Conservation (phyloP, 2,888 invertebrate genomes). For the Agrochola lychnidis region DNA sequence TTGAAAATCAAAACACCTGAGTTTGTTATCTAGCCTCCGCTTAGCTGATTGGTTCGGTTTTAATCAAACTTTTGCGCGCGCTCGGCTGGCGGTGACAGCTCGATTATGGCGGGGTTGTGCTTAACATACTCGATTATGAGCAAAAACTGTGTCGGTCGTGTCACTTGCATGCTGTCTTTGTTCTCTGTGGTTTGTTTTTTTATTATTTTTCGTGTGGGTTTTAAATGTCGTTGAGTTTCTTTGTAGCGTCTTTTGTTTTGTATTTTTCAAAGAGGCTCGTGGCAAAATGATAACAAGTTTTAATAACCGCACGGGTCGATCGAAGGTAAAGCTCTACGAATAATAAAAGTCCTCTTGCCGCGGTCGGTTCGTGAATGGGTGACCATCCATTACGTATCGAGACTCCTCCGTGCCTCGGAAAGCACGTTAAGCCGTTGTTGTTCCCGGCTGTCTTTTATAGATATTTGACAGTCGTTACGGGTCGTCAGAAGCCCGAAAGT, state of each 20-base stretch:
- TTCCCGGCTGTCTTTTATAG: neutral
- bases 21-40: constrained; percentile 59
- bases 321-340: neutral
- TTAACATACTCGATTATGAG: constrained; percentile 75
- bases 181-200: constrained; percentile 46
- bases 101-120: constrained; percentile 74
- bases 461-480: neutral
- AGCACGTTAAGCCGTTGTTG: neutral
- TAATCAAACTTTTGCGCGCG: constrained; percentile 75
- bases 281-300: neutral
- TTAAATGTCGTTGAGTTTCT: constrained; percentile 16
- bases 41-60: constrained; percentile 73
- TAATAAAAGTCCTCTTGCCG: neutral
- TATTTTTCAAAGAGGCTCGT: neutral
- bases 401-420: neutral
- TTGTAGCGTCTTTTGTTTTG: constrained; percentile 15
- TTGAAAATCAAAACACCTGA: constrained; percentile 64
- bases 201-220: constrained; percentile 13
- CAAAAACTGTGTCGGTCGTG: constrained; percentile 72
- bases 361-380: neutral
- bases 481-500: neutral
- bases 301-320: neutral
- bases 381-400: neutral
- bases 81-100: constrained; percentile 73
- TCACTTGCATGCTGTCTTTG: constrained; percentile 61